These are phyloP conservation scores for Hypsopygia costalis DNA, from an alignment of 2,888 invertebrate species.

Conservation along the genomic window DNA sequence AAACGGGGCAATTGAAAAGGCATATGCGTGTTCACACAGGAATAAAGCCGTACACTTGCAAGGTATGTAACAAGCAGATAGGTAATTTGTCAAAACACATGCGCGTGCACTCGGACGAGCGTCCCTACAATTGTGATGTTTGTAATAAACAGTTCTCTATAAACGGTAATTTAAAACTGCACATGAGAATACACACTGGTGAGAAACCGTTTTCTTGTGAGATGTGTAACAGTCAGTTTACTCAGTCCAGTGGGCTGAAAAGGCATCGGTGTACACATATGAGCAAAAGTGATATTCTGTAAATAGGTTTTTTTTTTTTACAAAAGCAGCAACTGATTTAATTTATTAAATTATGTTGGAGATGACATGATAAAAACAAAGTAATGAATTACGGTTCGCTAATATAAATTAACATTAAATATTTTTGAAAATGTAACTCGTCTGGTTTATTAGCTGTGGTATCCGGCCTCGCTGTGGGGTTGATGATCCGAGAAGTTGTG, in stretches of 20 bases:
- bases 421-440: no score
- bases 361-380: no score
- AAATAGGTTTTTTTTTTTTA: no score
- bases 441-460: no score
- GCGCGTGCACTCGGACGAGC: conserved; percentile 53
- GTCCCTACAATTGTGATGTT: conserved; percentile 42
- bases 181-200: conserved; percentile 46
- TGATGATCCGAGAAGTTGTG: no score
- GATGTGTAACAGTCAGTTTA: conserved; percentile 40
- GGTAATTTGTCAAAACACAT: conserved; percentile 65
- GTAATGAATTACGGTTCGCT: no score
- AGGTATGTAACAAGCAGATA: conserved; percentile 66
- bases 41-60: conserved; percentile 61
- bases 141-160: conserved; percentile 55
- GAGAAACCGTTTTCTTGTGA: conserved; percentile 45
- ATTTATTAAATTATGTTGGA: no score
- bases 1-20: conserved; percentile 58
- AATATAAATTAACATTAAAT: no score
- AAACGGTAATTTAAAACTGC: conserved; percentile 47
- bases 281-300: conserved; percentile 16
- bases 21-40: conserved; percentile 63
- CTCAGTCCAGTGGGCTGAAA: conserved; percentile 44
- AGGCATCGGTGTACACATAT: conserved; percentile 41
- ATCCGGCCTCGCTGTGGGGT: no score
- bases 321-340: no score